Conservation (phyloP, 1,140 invertebrate genomes). For the Drosophila nannoptera region DNA sequence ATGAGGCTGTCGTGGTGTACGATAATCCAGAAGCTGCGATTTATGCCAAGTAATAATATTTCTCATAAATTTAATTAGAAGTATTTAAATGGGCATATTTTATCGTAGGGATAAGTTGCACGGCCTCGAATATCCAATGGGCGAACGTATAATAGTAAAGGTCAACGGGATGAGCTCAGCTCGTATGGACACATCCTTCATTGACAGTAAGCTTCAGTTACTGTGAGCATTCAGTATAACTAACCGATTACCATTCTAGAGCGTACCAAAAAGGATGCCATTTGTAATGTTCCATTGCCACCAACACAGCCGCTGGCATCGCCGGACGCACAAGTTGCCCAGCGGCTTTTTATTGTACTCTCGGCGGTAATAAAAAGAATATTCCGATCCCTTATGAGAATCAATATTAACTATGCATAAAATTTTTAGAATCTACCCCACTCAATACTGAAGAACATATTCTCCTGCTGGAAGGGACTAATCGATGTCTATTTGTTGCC, state of each 20-base stretch:
- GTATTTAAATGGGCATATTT: neutral
- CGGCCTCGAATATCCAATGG: slow-evolving; percentile 92
- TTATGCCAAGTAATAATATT: slow-evolving; percentile 81
- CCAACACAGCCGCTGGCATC: slow-evolving; percentile 86
- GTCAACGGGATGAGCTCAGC: slow-evolving; percentile 80
- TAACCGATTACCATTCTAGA: slow-evolving; percentile 36
- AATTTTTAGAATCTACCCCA: slow-evolving; percentile 89
- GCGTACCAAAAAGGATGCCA: slow-evolving; percentile 76
- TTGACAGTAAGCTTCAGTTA: slow-evolving; percentile 57
- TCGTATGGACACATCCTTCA: slow-evolving; percentile 76
- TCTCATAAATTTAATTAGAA: neutral
- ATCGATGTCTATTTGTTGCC: slow-evolving; percentile 94
- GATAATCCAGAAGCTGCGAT: slow-evolving; percentile 87
- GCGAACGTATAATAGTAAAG: slow-evolving; percentile 88
- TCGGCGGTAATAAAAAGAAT: slow-evolving; percentile 52
- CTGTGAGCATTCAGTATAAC: neutral
- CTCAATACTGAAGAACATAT: slow-evolving; percentile 91
- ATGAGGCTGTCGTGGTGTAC: slow-evolving; percentile 84
- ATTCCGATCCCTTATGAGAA: slow-evolving; percentile 77
- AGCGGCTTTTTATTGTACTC: slow-evolving; percentile 76
- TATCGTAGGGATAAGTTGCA: slow-evolving; percentile 87
- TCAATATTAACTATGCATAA: slow-evolving; percentile 40
- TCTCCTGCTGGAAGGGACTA: slow-evolving; percentile 94
- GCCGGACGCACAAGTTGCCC: slow-evolving; percentile 82
- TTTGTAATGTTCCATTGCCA: slow-evolving; percentile 85